phyloP scores from a whole-genome alignment of 2,888 invertebrate genomes.

The Lithophane leautieri region DNA sequence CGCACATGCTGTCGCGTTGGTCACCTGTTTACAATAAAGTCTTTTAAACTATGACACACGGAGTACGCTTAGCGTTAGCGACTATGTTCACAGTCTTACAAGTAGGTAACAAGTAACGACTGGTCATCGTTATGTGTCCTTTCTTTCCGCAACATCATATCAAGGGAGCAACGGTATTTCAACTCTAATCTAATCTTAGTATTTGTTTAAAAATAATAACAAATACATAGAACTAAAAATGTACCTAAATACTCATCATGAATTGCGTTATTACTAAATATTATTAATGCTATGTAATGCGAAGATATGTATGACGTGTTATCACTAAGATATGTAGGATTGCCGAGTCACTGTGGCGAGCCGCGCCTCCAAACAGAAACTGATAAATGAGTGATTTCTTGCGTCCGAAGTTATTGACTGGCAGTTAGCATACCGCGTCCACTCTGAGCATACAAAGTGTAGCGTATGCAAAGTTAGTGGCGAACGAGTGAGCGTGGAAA shows the following conservation, averaged over 20 bases:
- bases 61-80: conserved; percentile 1
- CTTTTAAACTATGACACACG: conserved; percentile 24
- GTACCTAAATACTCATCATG: not conserved
- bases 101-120: not conserved
- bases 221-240: conserved; percentile 4
- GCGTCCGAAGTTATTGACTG: not conserved
- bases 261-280: not conserved
- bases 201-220: conserved; percentile 14
- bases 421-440: conserved; percentile 24
- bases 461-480: conserved; percentile 6
- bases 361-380: conserved; percentile 27
- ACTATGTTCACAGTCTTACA: conserved; percentile 18
- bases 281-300: not conserved
- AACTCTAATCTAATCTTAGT: conserved; percentile 25
- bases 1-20: conserved; percentile 95
- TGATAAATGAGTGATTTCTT: conserved; percentile 16
- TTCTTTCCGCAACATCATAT: conserved; percentile 26
- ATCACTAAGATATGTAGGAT: conserved; percentile 19
- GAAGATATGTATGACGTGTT: conserved; percentile 27
- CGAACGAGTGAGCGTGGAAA: conserved; percentile 1
- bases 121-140: conserved; percentile 36
- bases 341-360: conserved; percentile 30
- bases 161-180: conserved; percentile 21
- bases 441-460: conserved; percentile 3
- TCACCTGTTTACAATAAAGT: conserved; percentile 84